Percentiles rank a stretch among this genome's conserved stretches.
These are phyloP conservation scores for Malaclemys terrapin DNA, from an alignment of 2,113 vertebrate genomes.

Conservation along the genomic window DNA sequence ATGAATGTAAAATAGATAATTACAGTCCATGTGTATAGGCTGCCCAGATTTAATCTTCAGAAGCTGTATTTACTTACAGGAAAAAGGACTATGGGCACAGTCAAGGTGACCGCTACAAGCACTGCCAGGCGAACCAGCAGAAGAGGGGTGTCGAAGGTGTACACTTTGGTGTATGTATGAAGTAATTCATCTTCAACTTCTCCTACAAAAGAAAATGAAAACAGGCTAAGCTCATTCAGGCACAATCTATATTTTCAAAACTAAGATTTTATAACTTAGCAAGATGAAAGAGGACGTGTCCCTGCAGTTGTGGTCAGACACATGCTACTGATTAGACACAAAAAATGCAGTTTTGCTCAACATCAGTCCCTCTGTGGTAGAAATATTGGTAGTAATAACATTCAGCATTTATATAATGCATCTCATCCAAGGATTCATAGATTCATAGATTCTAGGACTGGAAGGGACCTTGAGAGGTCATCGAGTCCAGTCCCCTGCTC, in stretches of 20 bases:
- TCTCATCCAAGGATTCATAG: neutral
- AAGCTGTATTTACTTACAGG: slow-evolving; percentile 86
- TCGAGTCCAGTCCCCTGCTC: no score
- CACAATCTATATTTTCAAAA: neutral
- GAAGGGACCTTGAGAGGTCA: no score
- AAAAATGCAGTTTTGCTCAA: slow-evolving; percentile 32
- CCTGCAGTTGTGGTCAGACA: slow-evolving; percentile 23
- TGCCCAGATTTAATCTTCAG: neutral
- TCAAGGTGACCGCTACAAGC: slow-evolving; percentile 94
- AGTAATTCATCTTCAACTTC: slow-evolving; percentile 96
- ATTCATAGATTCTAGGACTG: neutral
- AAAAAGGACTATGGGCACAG: slow-evolving; percentile 96
- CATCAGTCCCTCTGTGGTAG: neutral
- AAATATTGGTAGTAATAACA: neutral
- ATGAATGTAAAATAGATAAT: neutral
- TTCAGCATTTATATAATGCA: neutral
- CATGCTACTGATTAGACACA: neutral
- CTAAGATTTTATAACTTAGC: neutral
- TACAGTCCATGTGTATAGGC: rapidly evolving
- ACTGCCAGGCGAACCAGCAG: slow-evolving; percentile 95
- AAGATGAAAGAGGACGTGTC: neutral
- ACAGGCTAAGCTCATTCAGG: neutral
- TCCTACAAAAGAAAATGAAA: slow-evolving; percentile 73
- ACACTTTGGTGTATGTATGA: slow-evolving; percentile 94
- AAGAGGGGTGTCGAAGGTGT: slow-evolving; percentile 90